Conservation (phyloP, 2,797 vertebrate species). For the Nyctalus aviator region DNA sequence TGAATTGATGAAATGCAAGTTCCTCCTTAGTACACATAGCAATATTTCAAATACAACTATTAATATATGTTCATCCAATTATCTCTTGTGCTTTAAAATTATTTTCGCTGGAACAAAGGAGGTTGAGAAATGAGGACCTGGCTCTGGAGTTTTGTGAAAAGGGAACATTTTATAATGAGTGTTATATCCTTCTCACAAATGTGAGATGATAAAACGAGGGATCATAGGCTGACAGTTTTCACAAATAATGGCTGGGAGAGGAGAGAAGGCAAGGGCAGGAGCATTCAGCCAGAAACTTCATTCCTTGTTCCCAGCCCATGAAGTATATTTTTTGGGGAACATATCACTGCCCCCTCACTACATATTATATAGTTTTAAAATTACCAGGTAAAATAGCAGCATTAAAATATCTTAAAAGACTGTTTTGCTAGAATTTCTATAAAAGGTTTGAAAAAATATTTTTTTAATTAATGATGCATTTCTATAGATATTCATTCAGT, state of each 20-base stretch:
- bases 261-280: neutral
- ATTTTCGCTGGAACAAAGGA: neutral
- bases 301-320: neutral
- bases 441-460: neutral
- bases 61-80: neutral
- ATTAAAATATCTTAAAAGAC: neutral
- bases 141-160: neutral
- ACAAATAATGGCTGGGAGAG: neutral
- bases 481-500: neutral
- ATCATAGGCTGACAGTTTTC: neutral
- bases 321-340: neutral
- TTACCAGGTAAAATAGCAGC: neutral
- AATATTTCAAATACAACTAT: constrained; percentile 47
- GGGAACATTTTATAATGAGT: neutral
- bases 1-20: constrained; percentile 40
- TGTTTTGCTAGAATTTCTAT: neutral
- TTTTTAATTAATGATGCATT: neutral
- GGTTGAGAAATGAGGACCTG: neutral
- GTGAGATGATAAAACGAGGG: neutral
- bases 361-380: neutral
- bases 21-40: neutral
- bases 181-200: neutral
- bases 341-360: neutral
- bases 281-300: neutral
- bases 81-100: constrained; percentile 44